These are phyloP conservation scores for Metacarcinus magister DNA, from an alignment of 2,888 invertebrate species.

Conservation along the genomic window DNA sequence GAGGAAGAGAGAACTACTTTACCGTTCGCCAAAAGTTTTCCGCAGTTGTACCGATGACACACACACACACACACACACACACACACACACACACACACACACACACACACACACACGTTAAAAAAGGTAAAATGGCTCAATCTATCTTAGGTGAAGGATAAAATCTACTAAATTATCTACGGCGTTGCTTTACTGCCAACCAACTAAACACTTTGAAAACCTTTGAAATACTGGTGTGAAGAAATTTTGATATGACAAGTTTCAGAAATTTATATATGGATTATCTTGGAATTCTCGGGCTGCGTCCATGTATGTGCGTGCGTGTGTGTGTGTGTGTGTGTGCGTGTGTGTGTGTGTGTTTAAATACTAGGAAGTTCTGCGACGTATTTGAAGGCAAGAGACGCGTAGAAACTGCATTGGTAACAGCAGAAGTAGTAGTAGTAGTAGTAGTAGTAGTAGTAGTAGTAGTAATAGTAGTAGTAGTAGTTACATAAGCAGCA, in stretches of 20 bases:
- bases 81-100: conserved; percentile 55
- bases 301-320: background rate
- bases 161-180: background rate
- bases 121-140: background rate
- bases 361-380: background rate
- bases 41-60: conserved; percentile 12
- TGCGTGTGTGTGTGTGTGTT: background rate
- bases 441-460: conserved; percentile 50
- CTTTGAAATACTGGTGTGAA: background rate
- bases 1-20: background rate
- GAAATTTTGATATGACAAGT: background rate
- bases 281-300: background rate
- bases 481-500: conserved; percentile 28
- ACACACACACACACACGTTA: conserved; percentile 50
- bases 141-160: background rate
- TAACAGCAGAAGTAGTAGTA: background rate
- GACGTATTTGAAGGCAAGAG: background rate
- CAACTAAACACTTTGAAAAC: background rate
- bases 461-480: conserved; percentile 37
- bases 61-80: conserved; percentile 52
- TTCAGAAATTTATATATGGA: background rate
- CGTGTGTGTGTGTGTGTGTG: conserved; percentile 40
- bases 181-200: background rate
- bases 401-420: background rate
- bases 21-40: conserved; percentile 13